Evolutionary conservation across 2,888 invertebrate genomes (phyloP), one percentile per base, ranked within the genome.

Genomic region (Thysanoteuthis rhombus): DNA sequence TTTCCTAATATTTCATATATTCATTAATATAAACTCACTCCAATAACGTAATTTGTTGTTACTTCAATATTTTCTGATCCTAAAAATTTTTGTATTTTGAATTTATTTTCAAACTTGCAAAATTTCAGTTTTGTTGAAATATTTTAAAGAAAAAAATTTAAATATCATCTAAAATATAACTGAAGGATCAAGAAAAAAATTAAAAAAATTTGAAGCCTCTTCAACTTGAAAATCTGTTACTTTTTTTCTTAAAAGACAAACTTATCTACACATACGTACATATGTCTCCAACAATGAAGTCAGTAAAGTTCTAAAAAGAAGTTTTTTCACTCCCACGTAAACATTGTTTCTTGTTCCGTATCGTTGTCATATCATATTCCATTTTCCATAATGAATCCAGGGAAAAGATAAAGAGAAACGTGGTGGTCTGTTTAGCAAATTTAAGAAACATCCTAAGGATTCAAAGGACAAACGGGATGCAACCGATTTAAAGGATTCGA

Each of bases 401-500:
- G 92, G 92, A 39, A 92, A 93, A 58, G 93, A 58, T 32, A 93
- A 93, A 93, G 93, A 47, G 36, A 93, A 47, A 39, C 47, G 36
- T 58, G 93, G 36, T 58, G 93, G 93, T 52, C 52, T 93, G 47
- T 58, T 93, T 58, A n/a, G 52, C 39, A 93, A 93, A 47, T 58
- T 58, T 58, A 93, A 36, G 36, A 93, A 58, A 38, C 47, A 36
- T 52, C 39, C 52, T 47, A 58, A 58, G 39, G 93, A 93, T 93
- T 91, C 91, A 42, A 93, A 93, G 39, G 92, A 52, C 47, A 92
- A 92, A 47, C 91, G 39, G 36, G 91, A 91, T 38, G n/a, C n/a
- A n/a, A n/a, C n/a, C n/a, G n/a, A n/a, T n/a, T n/a, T n/a, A n/a
- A 58, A 58, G 39, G 93, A 93, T 93, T 91, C 91, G 32, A 93